phyloP scores from a whole-genome alignment of 2,888 invertebrate genomes.

The Drosophila quinaria region DNA sequence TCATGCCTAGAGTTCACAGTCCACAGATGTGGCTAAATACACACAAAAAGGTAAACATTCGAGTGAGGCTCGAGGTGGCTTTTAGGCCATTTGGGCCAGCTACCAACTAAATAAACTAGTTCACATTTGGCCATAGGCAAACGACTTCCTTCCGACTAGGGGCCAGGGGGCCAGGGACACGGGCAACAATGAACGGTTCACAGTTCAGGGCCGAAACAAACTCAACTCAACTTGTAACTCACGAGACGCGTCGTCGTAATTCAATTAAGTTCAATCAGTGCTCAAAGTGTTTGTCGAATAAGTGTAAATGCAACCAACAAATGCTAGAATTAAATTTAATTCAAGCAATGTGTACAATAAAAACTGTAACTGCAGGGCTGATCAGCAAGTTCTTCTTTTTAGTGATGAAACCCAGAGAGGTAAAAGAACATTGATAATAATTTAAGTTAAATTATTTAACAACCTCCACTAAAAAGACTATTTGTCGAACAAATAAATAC shows the following conservation, averaged over 20 bases:
- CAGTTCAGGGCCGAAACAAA: conserved; percentile 50
- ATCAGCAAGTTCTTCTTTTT: neutral
- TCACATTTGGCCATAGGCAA: conserved; percentile 41
- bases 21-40: conserved; percentile 39
- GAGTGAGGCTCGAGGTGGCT: conserved; percentile 41
- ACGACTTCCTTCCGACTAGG: conserved; percentile 57
- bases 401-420: no score
- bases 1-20: conserved; percentile 15
- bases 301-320: conserved; percentile 40
- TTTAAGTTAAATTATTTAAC: neutral
- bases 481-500: no score
- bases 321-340: conserved; percentile 48
- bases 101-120: conserved; percentile 57
- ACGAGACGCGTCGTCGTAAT: conserved; percentile 54
- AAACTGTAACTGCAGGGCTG: conserved; percentile 9
- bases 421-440: neutral
- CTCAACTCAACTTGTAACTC: conserved; percentile 58
- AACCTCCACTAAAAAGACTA: neutral
- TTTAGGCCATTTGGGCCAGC: conserved; percentile 52
- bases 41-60: conserved; percentile 37
- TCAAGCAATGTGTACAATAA: conserved; percentile 18
- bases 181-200: conserved; percentile 16
- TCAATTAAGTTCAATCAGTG: conserved; percentile 76
- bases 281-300: conserved; percentile 69
- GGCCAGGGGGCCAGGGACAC: conserved; percentile 28